These are phyloP conservation scores for Hozukius guyotensis DNA, from an alignment of 2,797 vertebrate species.

Conservation along the genomic window DNA sequence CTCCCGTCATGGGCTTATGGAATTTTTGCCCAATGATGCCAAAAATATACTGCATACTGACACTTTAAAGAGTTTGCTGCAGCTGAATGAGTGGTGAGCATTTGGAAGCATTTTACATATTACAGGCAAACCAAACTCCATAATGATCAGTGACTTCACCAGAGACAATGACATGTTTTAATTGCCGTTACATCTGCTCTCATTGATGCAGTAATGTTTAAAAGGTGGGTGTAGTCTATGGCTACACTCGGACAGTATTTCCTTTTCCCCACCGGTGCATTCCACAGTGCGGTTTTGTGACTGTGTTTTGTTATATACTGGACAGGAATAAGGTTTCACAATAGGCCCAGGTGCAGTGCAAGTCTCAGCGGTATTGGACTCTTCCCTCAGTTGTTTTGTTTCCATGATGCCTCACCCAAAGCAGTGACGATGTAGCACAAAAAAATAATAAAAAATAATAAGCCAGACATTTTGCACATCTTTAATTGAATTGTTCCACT, in stretches of 20 bases:
- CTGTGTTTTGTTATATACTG: slow-evolving; percentile 18
- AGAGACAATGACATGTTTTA: background rate
- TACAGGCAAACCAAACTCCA: background rate
- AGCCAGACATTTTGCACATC: background rate
- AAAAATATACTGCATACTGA: no score
- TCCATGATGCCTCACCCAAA: background rate
- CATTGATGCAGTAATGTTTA: background rate
- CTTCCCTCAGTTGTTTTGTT: slow-evolving; percentile 17
- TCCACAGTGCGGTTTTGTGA: slow-evolving; percentile 6
- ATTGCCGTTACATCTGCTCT: background rate
- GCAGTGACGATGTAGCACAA: background rate
- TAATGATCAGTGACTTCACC: background rate
- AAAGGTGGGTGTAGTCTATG: background rate
- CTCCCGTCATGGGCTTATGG: no score
- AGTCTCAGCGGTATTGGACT: slow-evolving; percentile 3
- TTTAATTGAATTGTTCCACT: background rate
- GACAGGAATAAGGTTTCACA: slow-evolving; percentile 45
- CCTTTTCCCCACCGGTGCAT: background rate
- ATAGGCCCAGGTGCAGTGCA: slow-evolving; percentile 36
- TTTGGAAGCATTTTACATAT: background rate
- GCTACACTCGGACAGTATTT: background rate
- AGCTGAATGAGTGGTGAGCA: background rate
- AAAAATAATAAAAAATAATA: background rate
- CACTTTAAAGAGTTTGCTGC: background rate
- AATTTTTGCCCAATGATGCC: no score